These are phyloP conservation scores for Oscheius sp. DNA, from an alignment of 2,888 invertebrate genomes.

Conservation along the genomic window DNA sequence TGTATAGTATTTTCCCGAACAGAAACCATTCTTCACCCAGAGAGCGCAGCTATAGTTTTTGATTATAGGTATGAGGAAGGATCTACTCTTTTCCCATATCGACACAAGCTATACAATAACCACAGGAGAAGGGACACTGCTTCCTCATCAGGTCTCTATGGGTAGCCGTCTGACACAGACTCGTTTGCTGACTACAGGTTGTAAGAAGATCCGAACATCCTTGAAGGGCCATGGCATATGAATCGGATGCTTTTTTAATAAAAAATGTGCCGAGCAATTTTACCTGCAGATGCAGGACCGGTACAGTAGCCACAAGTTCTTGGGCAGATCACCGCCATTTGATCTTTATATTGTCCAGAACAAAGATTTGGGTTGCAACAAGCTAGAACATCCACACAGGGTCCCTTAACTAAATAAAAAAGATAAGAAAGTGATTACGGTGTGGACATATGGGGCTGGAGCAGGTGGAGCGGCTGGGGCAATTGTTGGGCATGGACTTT, in stretches of 20 bases:
- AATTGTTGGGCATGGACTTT: background rate
- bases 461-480: background rate
- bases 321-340: constrained; percentile 11
- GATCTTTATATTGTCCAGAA: background rate
- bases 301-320: constrained; percentile 13
- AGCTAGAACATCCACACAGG: constrained; percentile 1
- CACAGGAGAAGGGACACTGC: constrained; percentile 15
- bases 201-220: background rate
- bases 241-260: background rate
- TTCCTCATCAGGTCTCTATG: constrained; percentile 3
- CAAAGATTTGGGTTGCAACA: constrained; percentile 12
- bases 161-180: background rate
- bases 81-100: background rate
- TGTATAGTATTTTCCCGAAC: background rate
- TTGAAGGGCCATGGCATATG: background rate
- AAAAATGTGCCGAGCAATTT: background rate
- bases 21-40: constrained; percentile 10
- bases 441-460: background rate
- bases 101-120: constrained; percentile 4
- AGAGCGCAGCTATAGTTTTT: background rate
- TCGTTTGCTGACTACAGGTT: background rate
- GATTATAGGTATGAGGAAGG: background rate
- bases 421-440: background rate
- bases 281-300: background rate
- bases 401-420: background rate